Conservation (phyloP, 2,797 vertebrate species). For the Notolabrus celidotus region DNA sequence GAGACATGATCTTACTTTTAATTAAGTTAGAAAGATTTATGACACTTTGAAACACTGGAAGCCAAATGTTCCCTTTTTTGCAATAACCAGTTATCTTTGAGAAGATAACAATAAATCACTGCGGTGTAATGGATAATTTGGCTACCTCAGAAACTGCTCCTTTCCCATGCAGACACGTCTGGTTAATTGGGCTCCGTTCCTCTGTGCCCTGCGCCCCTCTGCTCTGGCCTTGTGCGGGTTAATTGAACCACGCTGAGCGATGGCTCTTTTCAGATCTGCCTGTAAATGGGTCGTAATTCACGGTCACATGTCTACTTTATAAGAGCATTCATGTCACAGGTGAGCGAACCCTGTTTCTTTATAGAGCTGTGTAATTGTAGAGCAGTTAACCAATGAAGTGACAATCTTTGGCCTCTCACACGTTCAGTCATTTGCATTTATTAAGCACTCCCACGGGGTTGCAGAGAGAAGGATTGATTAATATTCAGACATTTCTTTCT, state of each 20-base stretch:
- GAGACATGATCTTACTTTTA: neutral
- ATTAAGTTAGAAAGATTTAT: constrained; percentile 1
- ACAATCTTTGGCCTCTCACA: constrained; percentile 39
- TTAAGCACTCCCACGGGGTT: constrained; percentile 10
- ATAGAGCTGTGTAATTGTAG: constrained; percentile 58
- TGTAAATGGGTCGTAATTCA: constrained; percentile 64
- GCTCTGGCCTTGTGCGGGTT: constrained; percentile 59
- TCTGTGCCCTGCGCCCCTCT: constrained; percentile 39
- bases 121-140: constrained; percentile 40
- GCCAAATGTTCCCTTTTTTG: constrained; percentile 18
- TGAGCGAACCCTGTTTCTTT: constrained; percentile 52
- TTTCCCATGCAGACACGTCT: constrained; percentile 35
- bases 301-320: constrained; percentile 52
- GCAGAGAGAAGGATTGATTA: constrained; percentile 27
- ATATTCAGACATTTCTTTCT: constrained; percentile 40
- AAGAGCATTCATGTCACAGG: constrained; percentile 61
- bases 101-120: constrained; percentile 25
- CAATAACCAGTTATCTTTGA: constrained; percentile 33
- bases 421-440: constrained; percentile 47
- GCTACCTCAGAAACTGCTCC: constrained; percentile 24
- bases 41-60: neutral
- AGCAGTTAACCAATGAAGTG: constrained; percentile 50
- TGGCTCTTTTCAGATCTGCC: constrained; percentile 42
- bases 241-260: constrained; percentile 63
- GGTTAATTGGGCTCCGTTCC: constrained; percentile 69